A percentile compares a stretch with the other conserved stretches of the same genome.
phyloP scores from a whole-genome alignment of 2,888 invertebrate genomes.

The Drosophila dives region DNA sequence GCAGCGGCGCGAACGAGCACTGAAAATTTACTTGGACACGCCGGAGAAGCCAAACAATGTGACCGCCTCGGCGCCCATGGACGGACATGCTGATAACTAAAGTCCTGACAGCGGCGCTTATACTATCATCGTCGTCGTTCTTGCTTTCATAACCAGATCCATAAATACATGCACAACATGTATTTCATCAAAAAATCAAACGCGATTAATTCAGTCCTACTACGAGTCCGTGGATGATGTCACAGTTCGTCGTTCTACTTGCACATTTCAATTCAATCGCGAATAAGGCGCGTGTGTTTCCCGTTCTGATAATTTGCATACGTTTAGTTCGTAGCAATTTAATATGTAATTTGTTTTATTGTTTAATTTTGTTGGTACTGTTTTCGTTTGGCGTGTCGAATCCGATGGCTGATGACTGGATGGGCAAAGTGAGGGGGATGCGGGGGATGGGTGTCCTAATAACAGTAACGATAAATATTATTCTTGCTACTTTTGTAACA shows the following conservation, averaged over 20 bases:
- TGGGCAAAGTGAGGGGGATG: not conserved
- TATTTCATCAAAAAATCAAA: constrained; percentile 33
- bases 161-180: constrained; percentile 34
- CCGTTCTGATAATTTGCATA: constrained; percentile 31
- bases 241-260: constrained; percentile 16
- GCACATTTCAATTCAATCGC: constrained; percentile 18
- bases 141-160: constrained; percentile 21
- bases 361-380: constrained; percentile 63
- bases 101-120: constrained; percentile 9
- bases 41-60: constrained; percentile 78
- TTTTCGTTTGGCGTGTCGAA: constrained; percentile 29
- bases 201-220: constrained; percentile 25
- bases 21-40: constrained; percentile 90
- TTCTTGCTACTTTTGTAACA: constrained; percentile 79
- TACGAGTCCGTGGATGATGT: constrained; percentile 15
- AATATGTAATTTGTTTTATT: constrained; percentile 65
- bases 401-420: not conserved
- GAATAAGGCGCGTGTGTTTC: constrained; percentile 10
- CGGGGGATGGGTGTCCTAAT: constrained; percentile 39
- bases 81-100: constrained; percentile 69
- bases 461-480: constrained; percentile 50
- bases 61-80: constrained; percentile 65
- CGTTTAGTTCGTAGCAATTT: constrained; percentile 42
- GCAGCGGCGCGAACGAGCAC: constrained; percentile 89
- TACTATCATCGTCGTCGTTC: constrained; percentile 15